Evolutionary conservation across 2,888 invertebrate species (phyloP).

Genomic region (Selenia dentaria): DNA sequence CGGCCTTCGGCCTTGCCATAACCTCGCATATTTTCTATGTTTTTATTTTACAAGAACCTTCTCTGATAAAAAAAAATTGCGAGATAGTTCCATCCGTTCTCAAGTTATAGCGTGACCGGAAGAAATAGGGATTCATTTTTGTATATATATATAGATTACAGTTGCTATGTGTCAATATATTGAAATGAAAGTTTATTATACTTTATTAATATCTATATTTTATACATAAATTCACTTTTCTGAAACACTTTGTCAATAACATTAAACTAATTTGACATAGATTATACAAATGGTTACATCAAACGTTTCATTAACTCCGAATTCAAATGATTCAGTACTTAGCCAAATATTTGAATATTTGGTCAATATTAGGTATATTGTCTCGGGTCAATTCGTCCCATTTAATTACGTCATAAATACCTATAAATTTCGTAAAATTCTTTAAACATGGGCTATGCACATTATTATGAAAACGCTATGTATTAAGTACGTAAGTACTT

Average conservation of each 20-base stretch:
- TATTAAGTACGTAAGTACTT: constrained; percentile 17
- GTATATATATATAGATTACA: no score
- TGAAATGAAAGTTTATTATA: no score
- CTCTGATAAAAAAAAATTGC: no score
- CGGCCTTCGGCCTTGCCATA: no score
- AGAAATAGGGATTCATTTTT: no score
- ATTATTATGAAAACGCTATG: constrained; percentile 22
- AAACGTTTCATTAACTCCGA: constrained; percentile 59
- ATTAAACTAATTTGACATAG: constrained; percentile 73
- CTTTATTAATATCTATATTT: constrained; percentile 52
- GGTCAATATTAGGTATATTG: constrained; percentile 75
- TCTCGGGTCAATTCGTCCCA: constrained; percentile 60
- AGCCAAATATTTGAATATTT: constrained; percentile 78
- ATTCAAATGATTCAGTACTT: constrained; percentile 57
- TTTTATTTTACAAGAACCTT: no score
- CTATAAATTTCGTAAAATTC: constrained; percentile 29
- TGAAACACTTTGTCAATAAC: constrained; percentile 68
- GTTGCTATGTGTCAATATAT: no score
- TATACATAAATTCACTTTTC: constrained; percentile 77
- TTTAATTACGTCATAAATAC: constrained; percentile 31
- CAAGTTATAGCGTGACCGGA: no score
- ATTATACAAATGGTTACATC: constrained; percentile 54
- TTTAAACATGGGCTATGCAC: constrained; percentile 42
- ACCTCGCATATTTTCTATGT: no score
- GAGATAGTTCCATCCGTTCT: no score